These are phyloP conservation scores for Nesospiza acunhae DNA, from an alignment of 2,113 vertebrate genomes.

Conservation along the genomic window DNA sequence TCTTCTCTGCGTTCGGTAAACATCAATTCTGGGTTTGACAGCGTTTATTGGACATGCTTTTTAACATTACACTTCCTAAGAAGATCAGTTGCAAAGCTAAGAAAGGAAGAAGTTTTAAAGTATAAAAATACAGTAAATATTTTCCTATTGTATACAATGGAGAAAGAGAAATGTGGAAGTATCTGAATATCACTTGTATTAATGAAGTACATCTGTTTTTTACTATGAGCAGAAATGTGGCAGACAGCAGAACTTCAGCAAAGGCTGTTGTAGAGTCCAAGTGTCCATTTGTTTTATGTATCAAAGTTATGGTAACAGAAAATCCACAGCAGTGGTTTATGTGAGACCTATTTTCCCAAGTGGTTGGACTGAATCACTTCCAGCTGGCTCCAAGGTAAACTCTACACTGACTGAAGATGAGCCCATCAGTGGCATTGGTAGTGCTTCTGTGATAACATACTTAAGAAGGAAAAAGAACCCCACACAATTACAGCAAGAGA, in stretches of 20 bases:
- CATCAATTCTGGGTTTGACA: not conserved
- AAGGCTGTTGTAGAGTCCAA: not conserved
- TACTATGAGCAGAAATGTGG: not conserved
- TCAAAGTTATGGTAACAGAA: not conserved
- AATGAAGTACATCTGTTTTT: not conserved
- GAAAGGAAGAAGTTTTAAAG: not conserved
- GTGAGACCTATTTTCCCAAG: not conserved
- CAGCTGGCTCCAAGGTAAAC: not conserved
- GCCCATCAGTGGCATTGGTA: not conserved
- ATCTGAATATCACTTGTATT: not conserved
- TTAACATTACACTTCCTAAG: not conserved
- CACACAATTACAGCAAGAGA: not conserved
- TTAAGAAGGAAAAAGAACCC: not conserved
- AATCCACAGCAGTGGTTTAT: not conserved
- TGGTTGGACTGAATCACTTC: rapidly evolving
- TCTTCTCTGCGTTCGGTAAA: not conserved
- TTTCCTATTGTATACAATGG: not conserved
- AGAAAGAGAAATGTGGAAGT: not conserved
- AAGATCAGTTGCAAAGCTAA: not conserved
- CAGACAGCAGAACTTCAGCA: not conserved
- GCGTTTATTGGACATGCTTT: not conserved
- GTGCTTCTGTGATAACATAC: not conserved
- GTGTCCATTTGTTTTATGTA: not conserved
- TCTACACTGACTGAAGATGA: rapidly evolving
- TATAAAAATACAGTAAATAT: not conserved